These are phyloP conservation scores for Tyrannus savana DNA, from an alignment of 2,113 vertebrate species.

Conservation along the genomic window DNA sequence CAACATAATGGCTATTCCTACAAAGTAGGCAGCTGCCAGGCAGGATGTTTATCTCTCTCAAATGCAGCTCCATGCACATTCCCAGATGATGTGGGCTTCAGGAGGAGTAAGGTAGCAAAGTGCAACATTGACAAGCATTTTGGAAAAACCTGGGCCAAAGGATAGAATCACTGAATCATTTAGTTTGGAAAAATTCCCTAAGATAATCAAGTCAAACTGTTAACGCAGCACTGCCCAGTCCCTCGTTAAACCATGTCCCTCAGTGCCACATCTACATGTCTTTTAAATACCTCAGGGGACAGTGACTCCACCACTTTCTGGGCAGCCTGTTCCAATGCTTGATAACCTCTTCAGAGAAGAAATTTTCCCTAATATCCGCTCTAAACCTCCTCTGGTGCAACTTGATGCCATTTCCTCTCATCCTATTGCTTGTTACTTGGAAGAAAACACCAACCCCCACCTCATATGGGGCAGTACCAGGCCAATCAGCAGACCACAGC, in stretches of 20 bases:
- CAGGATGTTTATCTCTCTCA: background rate
- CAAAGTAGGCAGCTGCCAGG: background rate
- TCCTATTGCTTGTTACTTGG: background rate
- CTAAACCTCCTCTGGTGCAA: background rate
- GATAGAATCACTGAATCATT: background rate
- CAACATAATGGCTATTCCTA: background rate
- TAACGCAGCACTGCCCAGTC: background rate
- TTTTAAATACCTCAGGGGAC: background rate
- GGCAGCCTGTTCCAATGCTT: background rate
- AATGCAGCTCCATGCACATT: background rate
- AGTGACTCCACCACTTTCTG: background rate
- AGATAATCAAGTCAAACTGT: background rate
- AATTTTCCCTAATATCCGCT: background rate
- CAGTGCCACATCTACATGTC: background rate
- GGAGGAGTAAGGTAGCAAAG: background rate
- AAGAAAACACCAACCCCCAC: background rate
- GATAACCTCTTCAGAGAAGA: background rate
- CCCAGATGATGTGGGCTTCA: accelerated
- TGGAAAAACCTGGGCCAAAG: background rate
- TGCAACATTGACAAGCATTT: background rate
- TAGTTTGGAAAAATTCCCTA: background rate
- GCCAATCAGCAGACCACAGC: background rate
- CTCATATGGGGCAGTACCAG: background rate
- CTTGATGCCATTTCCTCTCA: background rate
- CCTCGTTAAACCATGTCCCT: background rate